Evolutionary conservation across 2,888 invertebrate genomes (phyloP).

Genomic region (Julus scanicus): DNA sequence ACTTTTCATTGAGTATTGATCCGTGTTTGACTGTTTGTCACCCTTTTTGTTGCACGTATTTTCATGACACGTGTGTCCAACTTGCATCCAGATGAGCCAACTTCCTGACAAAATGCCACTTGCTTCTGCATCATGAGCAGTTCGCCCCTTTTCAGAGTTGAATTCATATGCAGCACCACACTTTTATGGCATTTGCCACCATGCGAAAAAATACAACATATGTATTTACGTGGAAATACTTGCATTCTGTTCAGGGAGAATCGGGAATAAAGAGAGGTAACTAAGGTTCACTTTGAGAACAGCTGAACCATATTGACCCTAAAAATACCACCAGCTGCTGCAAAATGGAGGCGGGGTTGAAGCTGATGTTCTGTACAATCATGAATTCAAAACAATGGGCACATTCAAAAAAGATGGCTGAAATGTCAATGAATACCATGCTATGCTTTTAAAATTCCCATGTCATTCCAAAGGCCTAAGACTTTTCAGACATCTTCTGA

Average conservation of each 20-base stretch:
- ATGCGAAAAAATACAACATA: neutral
- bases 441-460: neutral
- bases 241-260: neutral
- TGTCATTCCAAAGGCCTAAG: neutral
- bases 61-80: neutral
- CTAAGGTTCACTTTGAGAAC: conserved; percentile 4
- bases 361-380: neutral
- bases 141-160: neutral
- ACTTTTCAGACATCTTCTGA: neutral
- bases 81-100: conserved; percentile 11
- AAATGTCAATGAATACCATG: no score
- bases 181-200: neutral
- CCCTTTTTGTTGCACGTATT: neutral
- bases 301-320: neutral
- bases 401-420: no score
- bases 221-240: neutral
- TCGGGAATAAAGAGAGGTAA: conserved; percentile 13
- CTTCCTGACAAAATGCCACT: neutral
- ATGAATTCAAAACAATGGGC: neutral
- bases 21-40: conserved; percentile 20
- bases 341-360: neutral
- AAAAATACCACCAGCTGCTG: neutral
- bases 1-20: conserved; percentile 16
- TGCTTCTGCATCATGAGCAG: neutral
- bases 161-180: conserved; percentile 1